A percentile compares a stretch with the other conserved stretches of the same genome.
phyloP scores from a whole-genome alignment of 2,888 invertebrate species.

The Xestia ashworthii region DNA sequence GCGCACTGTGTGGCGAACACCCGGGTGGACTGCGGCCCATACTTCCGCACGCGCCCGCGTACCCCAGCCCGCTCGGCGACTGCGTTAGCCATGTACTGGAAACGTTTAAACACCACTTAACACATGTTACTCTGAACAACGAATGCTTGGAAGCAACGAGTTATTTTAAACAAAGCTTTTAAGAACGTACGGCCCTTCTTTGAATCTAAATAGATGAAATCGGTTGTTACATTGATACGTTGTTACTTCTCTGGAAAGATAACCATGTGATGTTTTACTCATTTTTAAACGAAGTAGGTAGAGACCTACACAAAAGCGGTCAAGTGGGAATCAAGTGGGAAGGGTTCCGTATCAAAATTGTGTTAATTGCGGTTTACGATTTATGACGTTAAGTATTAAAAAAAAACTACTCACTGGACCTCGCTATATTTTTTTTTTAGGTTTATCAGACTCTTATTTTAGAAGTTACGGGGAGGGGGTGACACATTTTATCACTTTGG shows the following conservation, averaged over 20 bases:
- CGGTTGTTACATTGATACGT: background rate
- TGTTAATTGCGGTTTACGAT: too few relatives aligned
- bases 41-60: constrained; percentile 79
- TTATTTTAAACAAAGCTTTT: constrained; percentile 50
- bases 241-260: background rate
- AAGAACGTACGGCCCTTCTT: constrained; percentile 7
- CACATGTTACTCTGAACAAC: constrained; percentile 32
- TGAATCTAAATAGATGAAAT: constrained; percentile 20
- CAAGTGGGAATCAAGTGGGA: too few relatives aligned
- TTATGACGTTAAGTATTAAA: too few relatives aligned
- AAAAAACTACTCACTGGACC: too few relatives aligned
- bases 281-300: background rate
- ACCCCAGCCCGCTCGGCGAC: constrained; percentile 79
- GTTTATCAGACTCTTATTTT: too few relatives aligned
- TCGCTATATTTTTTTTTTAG: too few relatives aligned
- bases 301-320: too few relatives aligned
- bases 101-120: constrained; percentile 60
- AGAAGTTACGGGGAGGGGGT: too few relatives aligned
- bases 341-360: too few relatives aligned
- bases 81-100: constrained; percentile 85
- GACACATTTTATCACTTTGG: too few relatives aligned
- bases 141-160: constrained; percentile 33
- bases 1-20: constrained; percentile 81
- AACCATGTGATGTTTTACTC: background rate
- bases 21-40: constrained; percentile 85